Evolutionary conservation across 2,797 vertebrate species (phyloP).

Genomic region (Lates japonicus): DNA sequence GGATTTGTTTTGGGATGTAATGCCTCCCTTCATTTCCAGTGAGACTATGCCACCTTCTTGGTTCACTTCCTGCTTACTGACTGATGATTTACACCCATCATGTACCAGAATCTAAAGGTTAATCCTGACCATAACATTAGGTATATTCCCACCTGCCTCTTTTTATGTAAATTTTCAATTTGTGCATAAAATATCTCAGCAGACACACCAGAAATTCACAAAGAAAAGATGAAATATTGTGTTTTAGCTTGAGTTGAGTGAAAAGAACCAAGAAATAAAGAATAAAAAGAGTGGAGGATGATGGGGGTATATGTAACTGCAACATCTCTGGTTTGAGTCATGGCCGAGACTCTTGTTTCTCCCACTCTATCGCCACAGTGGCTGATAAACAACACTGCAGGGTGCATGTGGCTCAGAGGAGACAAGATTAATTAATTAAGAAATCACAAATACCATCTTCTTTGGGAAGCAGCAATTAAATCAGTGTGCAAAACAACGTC

Average conservation of each 20-base stretch:
- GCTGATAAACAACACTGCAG: background rate
- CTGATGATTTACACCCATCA: slow-evolving; percentile 40
- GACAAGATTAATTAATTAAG: slow-evolving; percentile 1
- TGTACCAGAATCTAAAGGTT: slow-evolving; percentile 20
- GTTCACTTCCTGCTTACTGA: slow-evolving; percentile 54
- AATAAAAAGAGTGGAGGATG: background rate
- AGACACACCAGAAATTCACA: background rate
- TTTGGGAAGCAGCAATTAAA: background rate
- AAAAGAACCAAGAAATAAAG: background rate
- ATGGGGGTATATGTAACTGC: background rate
- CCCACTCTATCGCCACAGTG: no score
- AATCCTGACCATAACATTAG: background rate
- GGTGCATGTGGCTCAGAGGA: background rate
- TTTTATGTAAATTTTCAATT: background rate
- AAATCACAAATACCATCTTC: slow-evolving; percentile 1
- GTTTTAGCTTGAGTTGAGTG: background rate
- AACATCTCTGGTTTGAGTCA: background rate
- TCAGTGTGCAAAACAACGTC: background rate
- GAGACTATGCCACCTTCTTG: slow-evolving; percentile 52
- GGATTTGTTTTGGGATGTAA: slow-evolving; percentile 65
- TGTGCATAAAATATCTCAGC: background rate
- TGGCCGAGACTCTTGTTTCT: background rate
- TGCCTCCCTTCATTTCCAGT: slow-evolving; percentile 59
- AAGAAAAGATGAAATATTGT: background rate
- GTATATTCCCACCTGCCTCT: background rate